Evolutionary conservation across 2,113 vertebrate species (phyloP).

Genomic region (Stigmatopora argus): DNA sequence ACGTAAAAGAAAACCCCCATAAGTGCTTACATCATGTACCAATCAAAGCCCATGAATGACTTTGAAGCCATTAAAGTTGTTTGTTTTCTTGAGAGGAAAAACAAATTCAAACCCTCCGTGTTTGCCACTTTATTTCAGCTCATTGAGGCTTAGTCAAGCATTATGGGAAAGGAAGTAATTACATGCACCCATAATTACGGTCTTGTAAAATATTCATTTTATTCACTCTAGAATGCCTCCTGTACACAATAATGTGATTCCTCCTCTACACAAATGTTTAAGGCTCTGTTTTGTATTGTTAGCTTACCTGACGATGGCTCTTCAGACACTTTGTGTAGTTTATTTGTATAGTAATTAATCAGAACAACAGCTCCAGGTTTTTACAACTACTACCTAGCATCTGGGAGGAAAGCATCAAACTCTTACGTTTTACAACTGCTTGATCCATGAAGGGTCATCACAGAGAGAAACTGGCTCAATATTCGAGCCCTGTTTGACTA

Average conservation of each 20-base stretch:
- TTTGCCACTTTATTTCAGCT: conserved; percentile 30
- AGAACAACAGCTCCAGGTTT: conserved; percentile 60
- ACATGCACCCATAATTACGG: conserved; percentile 50
- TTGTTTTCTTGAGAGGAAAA: conserved; percentile 40
- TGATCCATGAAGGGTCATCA: background rate
- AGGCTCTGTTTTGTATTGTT: conserved; percentile 16
- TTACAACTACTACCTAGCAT: conserved; percentile 31
- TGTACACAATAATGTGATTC: conserved; percentile 12
- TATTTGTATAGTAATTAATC: conserved; percentile 47
- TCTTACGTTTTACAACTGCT: background rate
- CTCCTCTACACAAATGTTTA: conserved; percentile 16
- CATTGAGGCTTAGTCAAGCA: conserved; percentile 40
- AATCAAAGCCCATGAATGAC: conserved; percentile 53
- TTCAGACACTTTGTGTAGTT: conserved; percentile 28
- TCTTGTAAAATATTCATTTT: conserved; percentile 56
- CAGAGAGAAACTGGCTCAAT: background rate
- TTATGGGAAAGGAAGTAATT: conserved; percentile 52
- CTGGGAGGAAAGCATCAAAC: conserved; percentile 37
- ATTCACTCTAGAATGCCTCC: conserved; percentile 30
- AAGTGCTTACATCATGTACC: conserved; percentile 38
- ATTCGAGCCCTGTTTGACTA: background rate
- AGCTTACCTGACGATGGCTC: conserved; percentile 47
- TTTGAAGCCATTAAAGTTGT: conserved; percentile 47
- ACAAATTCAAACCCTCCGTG: conserved; percentile 27
- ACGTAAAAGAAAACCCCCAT: conserved; percentile 26